Percentiles rank a stretch among this genome's conserved stretches.
These are phyloP conservation scores for Pseudopodoces humilis DNA, from an alignment of 2,113 vertebrate genomes.

Conservation along the genomic window DNA sequence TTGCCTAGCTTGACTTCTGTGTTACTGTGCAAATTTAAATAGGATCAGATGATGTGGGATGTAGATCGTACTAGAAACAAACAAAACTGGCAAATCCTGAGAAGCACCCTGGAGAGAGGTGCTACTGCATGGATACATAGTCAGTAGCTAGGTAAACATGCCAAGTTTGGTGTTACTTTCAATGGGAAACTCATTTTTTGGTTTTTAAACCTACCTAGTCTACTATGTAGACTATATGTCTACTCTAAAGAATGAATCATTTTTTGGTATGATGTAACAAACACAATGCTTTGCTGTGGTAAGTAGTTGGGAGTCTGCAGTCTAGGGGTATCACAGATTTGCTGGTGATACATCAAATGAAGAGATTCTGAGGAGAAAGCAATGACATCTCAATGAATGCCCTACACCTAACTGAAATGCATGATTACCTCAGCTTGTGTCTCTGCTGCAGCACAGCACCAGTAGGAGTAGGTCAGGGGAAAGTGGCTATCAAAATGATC, in stretches of 20 bases:
- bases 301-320: neutral
- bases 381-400: neutral
- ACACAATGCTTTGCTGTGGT: neutral
- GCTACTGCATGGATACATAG: neutral
- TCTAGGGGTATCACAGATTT: neutral
- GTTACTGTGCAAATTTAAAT: neutral
- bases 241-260: neutral
- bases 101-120: neutral
- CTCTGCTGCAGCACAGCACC: neutral
- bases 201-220: neutral
- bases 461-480: neutral
- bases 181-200: neutral
- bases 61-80: neutral
- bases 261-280: neutral
- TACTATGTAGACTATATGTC: neutral
- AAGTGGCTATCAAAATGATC: constrained; percentile 18
- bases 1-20: neutral
- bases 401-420: neutral
- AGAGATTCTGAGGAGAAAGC: neutral
- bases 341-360: neutral
- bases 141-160: neutral
- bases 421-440: neutral
- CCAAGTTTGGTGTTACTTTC: neutral
- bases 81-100: neutral
- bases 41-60: neutral